Percentiles rank a stretch among this genome's conserved stretches.
Evolutionary conservation across 1,140 invertebrate species (phyloP).

Genomic region (Meloidogyne hapla): DNA sequence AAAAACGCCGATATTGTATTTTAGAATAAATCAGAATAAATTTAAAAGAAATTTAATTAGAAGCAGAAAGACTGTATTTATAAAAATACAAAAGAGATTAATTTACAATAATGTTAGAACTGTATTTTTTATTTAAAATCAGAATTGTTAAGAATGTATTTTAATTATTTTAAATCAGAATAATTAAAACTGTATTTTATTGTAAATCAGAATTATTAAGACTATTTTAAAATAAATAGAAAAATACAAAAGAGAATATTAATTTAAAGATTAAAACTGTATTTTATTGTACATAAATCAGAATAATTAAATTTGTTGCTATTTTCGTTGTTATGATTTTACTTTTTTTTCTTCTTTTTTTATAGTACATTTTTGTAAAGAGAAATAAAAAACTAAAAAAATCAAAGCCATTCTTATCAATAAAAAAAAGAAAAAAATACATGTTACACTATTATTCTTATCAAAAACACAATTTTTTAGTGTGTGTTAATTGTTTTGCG

Average conservation of each 20-base stretch:
- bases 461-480: neutral
- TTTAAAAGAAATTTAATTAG: too few relatives aligned
- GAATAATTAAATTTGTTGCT: neutral
- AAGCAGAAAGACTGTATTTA: too few relatives aligned
- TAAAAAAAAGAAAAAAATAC: neutral
- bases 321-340: neutral
- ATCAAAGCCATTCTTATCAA: neutral
- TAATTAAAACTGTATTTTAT: too few relatives aligned
- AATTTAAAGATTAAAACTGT: neutral
- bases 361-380: neutral
- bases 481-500: neutral
- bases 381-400: neutral
- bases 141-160: too few relatives aligned
- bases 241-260: neutral
- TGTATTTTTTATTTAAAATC: too few relatives aligned
- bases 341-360: neutral
- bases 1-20: too few relatives aligned
- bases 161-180: too few relatives aligned
- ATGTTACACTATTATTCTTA: neutral
- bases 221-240: too few relatives aligned
- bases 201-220: too few relatives aligned
- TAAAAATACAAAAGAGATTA: too few relatives aligned
- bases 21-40: too few relatives aligned
- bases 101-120: too few relatives aligned
- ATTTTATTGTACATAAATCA: neutral